Evolutionary conservation across 2,113 vertebrate species (phyloP).

Genomic region (Cricetomys ansorgei): DNA sequence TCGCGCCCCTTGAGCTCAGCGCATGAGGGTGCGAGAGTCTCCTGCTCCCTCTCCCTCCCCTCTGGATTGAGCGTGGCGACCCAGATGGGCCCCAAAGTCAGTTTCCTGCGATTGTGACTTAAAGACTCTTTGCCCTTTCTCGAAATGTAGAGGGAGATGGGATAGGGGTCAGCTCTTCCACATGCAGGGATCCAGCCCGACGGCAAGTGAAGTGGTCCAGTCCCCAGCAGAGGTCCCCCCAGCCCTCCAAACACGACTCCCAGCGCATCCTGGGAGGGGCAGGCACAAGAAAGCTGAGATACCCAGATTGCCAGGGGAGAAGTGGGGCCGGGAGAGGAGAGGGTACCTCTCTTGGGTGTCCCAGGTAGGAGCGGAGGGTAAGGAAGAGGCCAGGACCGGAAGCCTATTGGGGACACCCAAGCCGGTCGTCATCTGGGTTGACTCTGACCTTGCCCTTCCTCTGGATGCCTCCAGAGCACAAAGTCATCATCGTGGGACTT

Average conservation of each 20-base stretch:
- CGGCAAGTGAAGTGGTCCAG: neutral
- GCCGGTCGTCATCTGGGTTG: neutral
- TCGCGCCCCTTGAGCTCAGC: neutral
- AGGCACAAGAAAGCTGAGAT: neutral
- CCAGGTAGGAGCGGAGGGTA: neutral
- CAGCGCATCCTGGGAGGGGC: neutral
- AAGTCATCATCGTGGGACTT: constrained; percentile 91
- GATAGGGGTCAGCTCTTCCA: neutral
- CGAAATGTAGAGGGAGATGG: neutral
- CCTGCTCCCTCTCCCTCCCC: neutral
- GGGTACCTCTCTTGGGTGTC: too few species aligned
- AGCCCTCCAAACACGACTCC: too few species aligned
- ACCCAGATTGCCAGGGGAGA: neutral
- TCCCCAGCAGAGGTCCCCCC: too few species aligned
- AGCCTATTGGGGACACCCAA: neutral
- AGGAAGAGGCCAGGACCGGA: neutral
- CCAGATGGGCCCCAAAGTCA: neutral
- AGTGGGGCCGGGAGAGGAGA: neutral
- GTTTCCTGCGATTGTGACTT: neutral
- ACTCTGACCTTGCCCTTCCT: neutral
- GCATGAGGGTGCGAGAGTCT: neutral
- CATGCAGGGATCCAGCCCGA: neutral
- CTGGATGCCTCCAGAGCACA: constrained; percentile 87
- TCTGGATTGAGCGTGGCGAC: neutral
- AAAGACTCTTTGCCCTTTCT: neutral